Percentiles rank a stretch among this genome's conserved stretches.
Conservation (phyloP, 2,113 vertebrate species). For the Clinocottus analis region DNA sequence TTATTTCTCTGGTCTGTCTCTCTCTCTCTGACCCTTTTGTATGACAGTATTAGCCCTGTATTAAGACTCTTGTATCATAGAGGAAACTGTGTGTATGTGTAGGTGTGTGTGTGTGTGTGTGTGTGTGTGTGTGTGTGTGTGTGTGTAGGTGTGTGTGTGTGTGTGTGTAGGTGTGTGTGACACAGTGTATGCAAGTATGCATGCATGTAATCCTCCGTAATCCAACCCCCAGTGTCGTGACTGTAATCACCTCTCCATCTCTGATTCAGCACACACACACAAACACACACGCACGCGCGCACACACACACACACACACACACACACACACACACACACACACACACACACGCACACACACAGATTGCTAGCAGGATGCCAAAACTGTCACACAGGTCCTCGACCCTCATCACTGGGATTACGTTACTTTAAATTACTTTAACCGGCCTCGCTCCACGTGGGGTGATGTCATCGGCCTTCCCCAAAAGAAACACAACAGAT, state of each 20-base stretch:
- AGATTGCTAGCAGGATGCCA: slow-evolving; percentile 15
- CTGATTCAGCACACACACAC: slow-evolving; percentile 35
- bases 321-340: too few species aligned
- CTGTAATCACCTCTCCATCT: slow-evolving; percentile 75
- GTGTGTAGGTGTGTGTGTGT: too few species aligned
- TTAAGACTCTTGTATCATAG: slow-evolving; percentile 52
- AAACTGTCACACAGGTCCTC: slow-evolving; percentile 35
- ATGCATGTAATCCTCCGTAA: slow-evolving; percentile 75
- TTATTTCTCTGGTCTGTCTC: slow-evolving; percentile 32
- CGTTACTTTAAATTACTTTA: slow-evolving; percentile 43
- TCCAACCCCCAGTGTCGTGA: slow-evolving; percentile 73
- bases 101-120: slow-evolving; percentile 28
- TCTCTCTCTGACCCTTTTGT: slow-evolving; percentile 58
- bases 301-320: too few species aligned
- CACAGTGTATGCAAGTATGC: slow-evolving; percentile 23
- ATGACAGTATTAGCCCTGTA: slow-evolving; percentile 54
- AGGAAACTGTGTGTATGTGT: slow-evolving; percentile 21
- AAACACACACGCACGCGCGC: too few species aligned
- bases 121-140: slow-evolving; percentile 33
- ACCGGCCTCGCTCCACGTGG: not conserved
- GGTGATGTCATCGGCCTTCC: slow-evolving; percentile 13
- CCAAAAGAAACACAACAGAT: not conserved
- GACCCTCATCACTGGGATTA: slow-evolving; percentile 46
- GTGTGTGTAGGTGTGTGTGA: slow-evolving; percentile 33
- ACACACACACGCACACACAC: too few species aligned